Evolutionary conservation across 2,888 invertebrate species (phyloP).

Genomic region (Capitulum mitella): DNA sequence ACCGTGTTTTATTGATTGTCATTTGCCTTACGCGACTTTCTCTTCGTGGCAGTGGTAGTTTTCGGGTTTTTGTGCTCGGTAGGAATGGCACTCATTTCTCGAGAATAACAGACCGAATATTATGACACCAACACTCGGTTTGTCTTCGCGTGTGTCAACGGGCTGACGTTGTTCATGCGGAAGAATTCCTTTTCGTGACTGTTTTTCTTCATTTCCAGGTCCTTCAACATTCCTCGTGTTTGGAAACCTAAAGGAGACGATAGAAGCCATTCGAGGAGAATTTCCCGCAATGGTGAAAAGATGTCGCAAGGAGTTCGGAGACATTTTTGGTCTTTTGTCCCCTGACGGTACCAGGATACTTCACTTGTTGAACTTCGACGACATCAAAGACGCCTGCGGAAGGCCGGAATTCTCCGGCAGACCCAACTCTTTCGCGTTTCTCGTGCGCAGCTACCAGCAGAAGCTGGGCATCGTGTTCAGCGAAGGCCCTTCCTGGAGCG

Average conservation of each 20-base stretch:
- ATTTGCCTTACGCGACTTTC: too few relatives aligned
- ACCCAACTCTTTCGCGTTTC: background rate
- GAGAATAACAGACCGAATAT: too few relatives aligned
- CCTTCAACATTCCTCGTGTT: background rate
- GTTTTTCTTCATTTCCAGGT: too few relatives aligned
- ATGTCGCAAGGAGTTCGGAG: background rate
- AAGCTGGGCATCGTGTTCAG: background rate
- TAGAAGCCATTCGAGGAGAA: background rate
- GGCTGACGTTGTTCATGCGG: too few relatives aligned
- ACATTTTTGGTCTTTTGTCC: background rate
- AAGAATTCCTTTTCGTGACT: too few relatives aligned
- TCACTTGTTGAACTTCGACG: background rate
- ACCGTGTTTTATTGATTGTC: too few relatives aligned
- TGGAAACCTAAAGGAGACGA: background rate
- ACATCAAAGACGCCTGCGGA: background rate
- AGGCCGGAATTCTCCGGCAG: background rate
- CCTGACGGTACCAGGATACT: background rate
- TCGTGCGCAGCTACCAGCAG: constrained; percentile 1
- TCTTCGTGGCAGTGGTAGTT: too few relatives aligned
- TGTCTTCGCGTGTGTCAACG: too few relatives aligned
- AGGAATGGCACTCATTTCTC: too few relatives aligned
- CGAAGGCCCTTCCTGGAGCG: background rate
- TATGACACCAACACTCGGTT: too few relatives aligned
- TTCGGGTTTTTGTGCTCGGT: too few relatives aligned
- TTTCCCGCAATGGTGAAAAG: background rate